A percentile compares a stretch with the other conserved stretches of the same genome.
Conservation (phyloP, 2,888 invertebrate species). For the Protonemura montana region DNA sequence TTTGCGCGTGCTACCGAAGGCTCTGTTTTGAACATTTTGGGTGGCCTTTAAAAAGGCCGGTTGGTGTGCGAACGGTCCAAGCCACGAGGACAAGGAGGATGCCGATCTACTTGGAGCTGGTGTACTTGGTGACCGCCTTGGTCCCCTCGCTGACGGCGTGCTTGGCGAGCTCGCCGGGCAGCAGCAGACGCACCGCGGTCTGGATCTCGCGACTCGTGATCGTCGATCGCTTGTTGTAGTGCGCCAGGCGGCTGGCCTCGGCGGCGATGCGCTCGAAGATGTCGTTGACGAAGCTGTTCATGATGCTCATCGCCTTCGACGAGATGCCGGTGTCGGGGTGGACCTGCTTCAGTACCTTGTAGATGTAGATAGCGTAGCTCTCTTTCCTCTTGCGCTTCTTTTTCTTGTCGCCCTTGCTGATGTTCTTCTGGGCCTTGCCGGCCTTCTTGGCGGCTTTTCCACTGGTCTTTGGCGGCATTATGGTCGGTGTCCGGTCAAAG, state of each 20-base stretch:
- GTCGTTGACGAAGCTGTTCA: slow-evolving; percentile 69
- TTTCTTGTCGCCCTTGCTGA: slow-evolving; percentile 58
- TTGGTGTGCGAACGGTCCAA: too few relatives aligned
- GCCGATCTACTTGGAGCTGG: slow-evolving; percentile 49
- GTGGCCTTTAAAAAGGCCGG: too few relatives aligned
- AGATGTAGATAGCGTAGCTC: slow-evolving; percentile 62
- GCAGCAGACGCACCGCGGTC: slow-evolving; percentile 70
- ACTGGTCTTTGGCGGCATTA: slow-evolving; percentile 41
- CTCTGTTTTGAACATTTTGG: too few relatives aligned
- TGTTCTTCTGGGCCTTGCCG: slow-evolving; percentile 59
- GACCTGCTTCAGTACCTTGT: slow-evolving; percentile 69
- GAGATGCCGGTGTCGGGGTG: slow-evolving; percentile 73
- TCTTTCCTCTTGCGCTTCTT: slow-evolving; percentile 59
- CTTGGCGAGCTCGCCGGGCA: slow-evolving; percentile 77
- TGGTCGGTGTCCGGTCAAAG: too few relatives aligned
- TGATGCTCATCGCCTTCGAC: slow-evolving; percentile 30
- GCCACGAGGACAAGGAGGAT: too few relatives aligned
- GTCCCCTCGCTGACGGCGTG: slow-evolving; percentile 72
- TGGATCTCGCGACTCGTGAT: slow-evolving; percentile 74
- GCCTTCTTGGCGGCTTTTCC: slow-evolving; percentile 42
- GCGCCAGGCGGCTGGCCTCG: slow-evolving; percentile 70
- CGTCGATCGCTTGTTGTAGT: slow-evolving; percentile 56
- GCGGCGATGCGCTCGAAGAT: slow-evolving; percentile 75
- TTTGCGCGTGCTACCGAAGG: too few relatives aligned
- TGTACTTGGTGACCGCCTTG: slow-evolving; percentile 59